These are phyloP conservation scores for Plebejus anna DNA, from an alignment of 2,888 invertebrate species.

Conservation along the genomic window DNA sequence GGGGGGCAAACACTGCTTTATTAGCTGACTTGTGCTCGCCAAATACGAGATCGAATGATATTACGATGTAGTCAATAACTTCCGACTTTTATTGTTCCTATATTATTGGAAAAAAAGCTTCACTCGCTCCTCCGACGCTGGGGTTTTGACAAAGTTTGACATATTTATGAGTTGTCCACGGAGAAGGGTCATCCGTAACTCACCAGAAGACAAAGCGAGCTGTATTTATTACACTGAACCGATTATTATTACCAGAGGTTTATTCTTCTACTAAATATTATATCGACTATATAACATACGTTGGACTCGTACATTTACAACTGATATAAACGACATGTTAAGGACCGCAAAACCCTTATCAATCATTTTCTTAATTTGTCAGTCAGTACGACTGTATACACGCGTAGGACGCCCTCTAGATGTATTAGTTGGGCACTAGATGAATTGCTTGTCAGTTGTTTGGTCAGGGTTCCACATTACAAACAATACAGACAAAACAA, in stretches of 20 bases:
- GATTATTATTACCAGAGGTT: neutral
- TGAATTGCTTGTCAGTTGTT: neutral
- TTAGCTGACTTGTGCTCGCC: slow-evolving; percentile 7
- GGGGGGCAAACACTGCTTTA: neutral
- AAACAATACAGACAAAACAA: neutral
- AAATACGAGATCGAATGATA: slow-evolving; percentile 8
- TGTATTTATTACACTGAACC: neutral
- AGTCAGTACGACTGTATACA: neutral
- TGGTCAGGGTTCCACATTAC: neutral
- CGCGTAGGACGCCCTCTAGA: neutral
- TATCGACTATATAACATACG: neutral
- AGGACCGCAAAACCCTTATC: neutral
- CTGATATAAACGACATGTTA: neutral
- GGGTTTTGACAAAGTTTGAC: neutral
- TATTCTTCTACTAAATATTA: neutral
- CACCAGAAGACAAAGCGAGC: no score
- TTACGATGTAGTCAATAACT: slow-evolving; percentile 1
- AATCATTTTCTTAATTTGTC: neutral
- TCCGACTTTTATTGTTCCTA: neutral
- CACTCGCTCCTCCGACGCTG: neutral
- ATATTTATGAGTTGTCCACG: no score
- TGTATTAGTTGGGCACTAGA: neutral
- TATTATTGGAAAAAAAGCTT: neutral
- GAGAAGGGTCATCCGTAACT: no score
- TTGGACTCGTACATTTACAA: neutral